Percentiles rank a stretch among this genome's conserved stretches.
Evolutionary conservation across 2,113 vertebrate species (phyloP).

Genomic region (Indicator maculatus): DNA sequence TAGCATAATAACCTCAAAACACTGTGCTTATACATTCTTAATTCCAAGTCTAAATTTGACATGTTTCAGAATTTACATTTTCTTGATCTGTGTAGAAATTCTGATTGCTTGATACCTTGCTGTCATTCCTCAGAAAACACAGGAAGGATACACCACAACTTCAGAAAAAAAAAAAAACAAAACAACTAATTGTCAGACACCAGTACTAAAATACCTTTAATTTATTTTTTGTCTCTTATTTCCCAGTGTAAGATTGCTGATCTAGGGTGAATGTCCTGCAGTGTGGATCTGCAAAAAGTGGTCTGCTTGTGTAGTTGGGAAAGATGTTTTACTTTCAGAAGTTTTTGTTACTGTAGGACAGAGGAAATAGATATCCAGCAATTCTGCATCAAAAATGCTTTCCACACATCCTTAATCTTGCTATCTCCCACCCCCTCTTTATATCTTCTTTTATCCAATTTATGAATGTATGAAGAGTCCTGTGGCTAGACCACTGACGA

Average conservation of each 20-base stretch:
- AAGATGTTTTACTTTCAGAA: not conserved
- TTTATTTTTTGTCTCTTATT: not conserved
- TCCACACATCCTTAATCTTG: not conserved
- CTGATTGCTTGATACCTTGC: not conserved
- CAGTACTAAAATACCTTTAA: not conserved
- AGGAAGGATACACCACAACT: not conserved
- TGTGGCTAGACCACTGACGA: not conserved
- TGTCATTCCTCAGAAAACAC: not conserved
- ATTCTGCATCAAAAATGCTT: not conserved
- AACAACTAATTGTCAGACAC: not conserved
- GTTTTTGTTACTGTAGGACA: not conserved
- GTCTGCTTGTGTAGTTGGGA: not conserved
- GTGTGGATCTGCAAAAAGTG: not conserved
- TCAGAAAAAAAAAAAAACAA: not conserved
- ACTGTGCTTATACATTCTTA: not conserved
- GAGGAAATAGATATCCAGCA: not conserved
- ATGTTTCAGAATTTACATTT: not conserved
- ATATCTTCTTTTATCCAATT: not conserved
- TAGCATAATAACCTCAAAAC: not conserved
- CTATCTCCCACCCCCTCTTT: not conserved
- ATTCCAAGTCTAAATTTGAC: not conserved
- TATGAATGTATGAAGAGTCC: not conserved
- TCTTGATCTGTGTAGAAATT: not conserved
- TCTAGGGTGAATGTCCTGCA: not conserved
- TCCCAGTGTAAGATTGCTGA: not conserved